Evolutionary conservation across 2,888 invertebrate species (phyloP), one percentile per base, ranked within the genome.

Genomic region (Macrophya alboannulata): DNA sequence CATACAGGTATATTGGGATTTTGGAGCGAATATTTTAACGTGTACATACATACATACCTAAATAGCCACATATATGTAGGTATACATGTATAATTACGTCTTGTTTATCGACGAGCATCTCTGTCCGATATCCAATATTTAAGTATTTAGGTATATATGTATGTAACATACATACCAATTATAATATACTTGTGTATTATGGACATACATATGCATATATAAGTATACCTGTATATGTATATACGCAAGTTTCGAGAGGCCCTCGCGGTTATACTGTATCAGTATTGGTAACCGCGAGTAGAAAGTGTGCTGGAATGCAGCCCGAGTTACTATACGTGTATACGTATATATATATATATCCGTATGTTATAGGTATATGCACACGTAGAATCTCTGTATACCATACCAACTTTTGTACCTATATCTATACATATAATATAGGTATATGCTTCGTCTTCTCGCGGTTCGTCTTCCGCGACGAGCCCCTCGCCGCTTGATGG

Each of bases 291-390:
- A 43, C 51, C 31, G 59, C 45, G 76, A 84, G 76, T 84, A 84
- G 84, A 84, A 84, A 84, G 84, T 84, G 84, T 84, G 76, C 84
- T 84, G 84, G 84, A 84, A 84, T 84, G 84, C 84, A 84, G 84
- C 51, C 59, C 71, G 45, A 74, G 74, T 62, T 12, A 62, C 25
- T 62, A 62, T 62, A 25, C 10, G 25, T 25, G 25, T 62, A 62
- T 12, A 12, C 4, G 12, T 48, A 62, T 62, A n/a, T n/a, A n/a
- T n/a, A n/a, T 21, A 25, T 55, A 62, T 25, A 62, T 25, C 21
- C 8, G 25, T 62, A 21, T 55, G 31, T 3, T 31, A 55, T 62
- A 25, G 21, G 43, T 17, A 15, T 31, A 40, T 40, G 40, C n/a
- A 31, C 25, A 71, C 71, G 71, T 71, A 71, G 71, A 12, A n/a